phyloP scores from a whole-genome alignment of 2,113 vertebrate species.

The Solenodon paradoxus region DNA sequence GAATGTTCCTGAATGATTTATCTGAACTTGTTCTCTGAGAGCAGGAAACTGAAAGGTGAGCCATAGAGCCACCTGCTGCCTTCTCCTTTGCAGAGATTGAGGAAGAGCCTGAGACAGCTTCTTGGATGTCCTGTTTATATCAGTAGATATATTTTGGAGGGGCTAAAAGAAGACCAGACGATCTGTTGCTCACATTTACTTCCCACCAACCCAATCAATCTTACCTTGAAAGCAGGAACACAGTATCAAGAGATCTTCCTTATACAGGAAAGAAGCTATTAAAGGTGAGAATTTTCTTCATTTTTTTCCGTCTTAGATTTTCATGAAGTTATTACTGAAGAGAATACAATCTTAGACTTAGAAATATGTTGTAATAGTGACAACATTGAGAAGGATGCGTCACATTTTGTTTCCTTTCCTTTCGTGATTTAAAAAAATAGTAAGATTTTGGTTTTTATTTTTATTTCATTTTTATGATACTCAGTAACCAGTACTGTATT shows the following conservation, averaged over 20 bases:
- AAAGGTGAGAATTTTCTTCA: conserved; percentile 60
- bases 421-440: not conserved
- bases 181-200: not conserved
- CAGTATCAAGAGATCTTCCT: not conserved
- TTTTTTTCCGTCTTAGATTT: not conserved
- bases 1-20: not conserved
- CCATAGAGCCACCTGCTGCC: not conserved
- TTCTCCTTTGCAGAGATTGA: conserved; percentile 13
- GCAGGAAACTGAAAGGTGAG: not conserved
- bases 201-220: not conserved
- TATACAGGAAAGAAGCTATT: not conserved
- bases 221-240: not conserved
- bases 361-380: not conserved
- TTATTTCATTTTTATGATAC: not conserved
- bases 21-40: not conserved
- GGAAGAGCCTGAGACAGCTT: not conserved
- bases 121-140: not conserved
- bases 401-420: not conserved
- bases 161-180: not conserved
- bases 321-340: not conserved
- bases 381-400: not conserved
- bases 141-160: not conserved
- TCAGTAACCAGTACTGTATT: not conserved
- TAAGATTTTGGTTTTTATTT: too few relatives aligned
- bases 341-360: not conserved